Evolutionary conservation across 2,113 vertebrate species (phyloP).

Genomic region (Charina bottae): DNA sequence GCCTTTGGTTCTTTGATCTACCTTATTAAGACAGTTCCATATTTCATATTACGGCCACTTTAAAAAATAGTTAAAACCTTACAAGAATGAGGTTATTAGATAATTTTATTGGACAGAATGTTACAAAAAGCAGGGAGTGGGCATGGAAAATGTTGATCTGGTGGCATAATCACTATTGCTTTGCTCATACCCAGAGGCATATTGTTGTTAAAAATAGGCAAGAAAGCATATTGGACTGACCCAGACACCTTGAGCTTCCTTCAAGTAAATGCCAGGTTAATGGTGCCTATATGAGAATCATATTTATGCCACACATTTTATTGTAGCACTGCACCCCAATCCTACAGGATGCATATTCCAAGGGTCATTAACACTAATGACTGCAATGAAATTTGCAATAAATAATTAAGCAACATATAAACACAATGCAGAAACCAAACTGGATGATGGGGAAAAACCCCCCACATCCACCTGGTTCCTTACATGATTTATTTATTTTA

Average conservation of each 20-base stretch:
- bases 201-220: not conserved
- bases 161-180: not conserved
- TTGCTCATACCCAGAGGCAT: not conserved
- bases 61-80: not conserved
- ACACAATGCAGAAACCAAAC: not conserved
- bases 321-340: not conserved
- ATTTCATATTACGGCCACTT: not conserved
- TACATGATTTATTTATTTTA: no score
- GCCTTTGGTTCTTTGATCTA: not conserved
- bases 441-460: not conserved
- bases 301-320: not conserved
- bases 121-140: not conserved
- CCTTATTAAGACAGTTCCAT: not conserved
- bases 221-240: not conserved
- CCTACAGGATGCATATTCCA: not conserved
- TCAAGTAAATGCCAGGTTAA: not conserved
- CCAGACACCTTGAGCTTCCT: not conserved
- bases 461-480: not conserved
- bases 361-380: not conserved
- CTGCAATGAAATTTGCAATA: not conserved
- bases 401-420: not conserved
- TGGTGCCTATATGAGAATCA: not conserved
- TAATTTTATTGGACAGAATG: not conserved
- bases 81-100: not conserved
- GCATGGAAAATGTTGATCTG: not conserved